Evolutionary conservation across 37 sponge, comb jelly and placozoan species (phyloP), one percentile per base, ranked within the genome.

Genomic region (Spongilla lacustris): DNA sequence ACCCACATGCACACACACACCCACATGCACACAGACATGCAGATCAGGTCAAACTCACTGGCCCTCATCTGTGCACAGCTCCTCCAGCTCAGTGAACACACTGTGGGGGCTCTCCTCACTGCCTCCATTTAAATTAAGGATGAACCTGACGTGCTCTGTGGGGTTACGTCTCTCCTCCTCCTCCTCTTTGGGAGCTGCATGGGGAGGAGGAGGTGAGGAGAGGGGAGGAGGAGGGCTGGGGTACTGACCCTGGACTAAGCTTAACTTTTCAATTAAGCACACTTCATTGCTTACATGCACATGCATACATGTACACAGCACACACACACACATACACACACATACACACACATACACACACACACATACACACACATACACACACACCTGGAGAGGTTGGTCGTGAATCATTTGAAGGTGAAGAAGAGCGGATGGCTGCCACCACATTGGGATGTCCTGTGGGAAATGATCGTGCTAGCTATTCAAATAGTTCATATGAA

Each of bases 61-160:
- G 23, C 46, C 36, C 78, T 77, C 27, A 1, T 80, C 68, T 80
- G 74, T 34, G 33, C 33, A 73, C 37, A 96, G 78, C 69, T 96
- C 97, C 74, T 94, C 97, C 85, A 96, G 76, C 50, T 96, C 97
- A 36, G 93, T 96, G 88, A 96, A 96, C 66, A 96, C 74, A 36
- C 71, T 66, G 75, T 92, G 96, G 0, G 34, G 72, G 14, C 28
- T 27, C 10, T 50, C 22, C 31, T 37, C 36, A 13, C 73, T 71
- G 67, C 30, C 21, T 34, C 73, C 9, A 12, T 34, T 50, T 34
- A 38, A 36, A 9, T 81, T 78, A 21, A 95, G 72, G 37, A 95
- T 92, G 74, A 95, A 95, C 80, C 90, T 92, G 77, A 95, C 96
- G 32, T 91, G 91, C 25, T 95, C 96, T 82, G 91, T 88, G 14